Conservation (phyloP, 64 coral and sea anemone genomes). For the Porites australiensis region DNA sequence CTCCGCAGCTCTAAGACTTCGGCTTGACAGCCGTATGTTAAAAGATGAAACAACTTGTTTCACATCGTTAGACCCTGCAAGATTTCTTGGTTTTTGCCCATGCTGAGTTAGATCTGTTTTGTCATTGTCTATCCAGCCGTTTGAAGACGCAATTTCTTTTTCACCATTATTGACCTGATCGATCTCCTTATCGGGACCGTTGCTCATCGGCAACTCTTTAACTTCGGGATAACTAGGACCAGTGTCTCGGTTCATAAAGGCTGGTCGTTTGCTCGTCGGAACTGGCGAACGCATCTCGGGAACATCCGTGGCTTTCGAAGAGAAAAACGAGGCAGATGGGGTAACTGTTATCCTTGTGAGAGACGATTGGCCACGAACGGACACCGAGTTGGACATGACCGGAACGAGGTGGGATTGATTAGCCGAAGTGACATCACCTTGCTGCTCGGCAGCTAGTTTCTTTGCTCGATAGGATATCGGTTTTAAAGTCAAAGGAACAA, state of each 20-base stretch:
- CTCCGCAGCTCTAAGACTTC: not conserved
- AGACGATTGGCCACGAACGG: slow-evolving; percentile 39
- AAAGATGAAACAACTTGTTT: slow-evolving; percentile 39
- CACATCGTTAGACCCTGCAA: not conserved
- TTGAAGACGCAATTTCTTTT: not conserved
- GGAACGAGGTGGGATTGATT: not conserved
- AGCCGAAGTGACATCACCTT: not conserved
- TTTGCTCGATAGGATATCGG: slow-evolving; percentile 26
- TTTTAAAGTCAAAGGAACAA: not conserved
- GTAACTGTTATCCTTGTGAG: slow-evolving; percentile 33
- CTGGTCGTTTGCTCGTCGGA: slow-evolving; percentile 44
- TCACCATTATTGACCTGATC: not conserved
- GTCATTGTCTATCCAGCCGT: not conserved
- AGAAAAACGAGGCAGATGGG: slow-evolving; percentile 8
- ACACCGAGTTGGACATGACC: slow-evolving; percentile 22
- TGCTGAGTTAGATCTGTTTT: not conserved
- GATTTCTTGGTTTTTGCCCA: not conserved
- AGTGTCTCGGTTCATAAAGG: not conserved
- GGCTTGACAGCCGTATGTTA: slow-evolving; percentile 23
- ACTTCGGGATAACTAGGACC: slow-evolving; percentile 13
- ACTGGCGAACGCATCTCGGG: slow-evolving; percentile 42
- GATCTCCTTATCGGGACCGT: not conserved
- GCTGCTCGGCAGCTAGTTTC: slow-evolving; percentile 1
- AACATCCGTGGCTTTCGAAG: not conserved
- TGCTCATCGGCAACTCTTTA: not conserved